Base-by-base conservation (phyloP, 2,797 vertebrate species). In the Chromis chromis region DNA sequence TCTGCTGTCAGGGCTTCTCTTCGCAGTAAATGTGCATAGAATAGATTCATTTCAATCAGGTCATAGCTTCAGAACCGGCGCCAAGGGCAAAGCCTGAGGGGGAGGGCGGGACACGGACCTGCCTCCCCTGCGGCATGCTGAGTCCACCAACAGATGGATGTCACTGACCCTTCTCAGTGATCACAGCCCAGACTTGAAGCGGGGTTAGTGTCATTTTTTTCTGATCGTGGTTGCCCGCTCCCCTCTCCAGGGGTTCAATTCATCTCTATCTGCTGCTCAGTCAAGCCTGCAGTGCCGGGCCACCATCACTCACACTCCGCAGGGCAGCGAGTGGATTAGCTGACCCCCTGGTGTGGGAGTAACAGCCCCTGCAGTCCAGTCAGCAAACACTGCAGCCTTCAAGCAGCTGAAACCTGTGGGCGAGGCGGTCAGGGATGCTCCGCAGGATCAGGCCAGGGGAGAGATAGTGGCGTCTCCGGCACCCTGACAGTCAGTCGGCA, bases 401-500 rank as follows among this genome's bases (percentile, higher is more conserved):
- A 46, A 61, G 80, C 79, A 78, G 85, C 78, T 56, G 54, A 71
- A 55, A 54, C 1, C 24, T 7, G 68, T 79, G 74, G 70, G 70
- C 66, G 63, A 56, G 83, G 85, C 75, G 52, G 87, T 73, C 87
- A 56, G 79, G 84, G 79, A 87, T 85, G 87, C 87, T 91, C 86
- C 82, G 74, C 88, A 85, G 90, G 89, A 90, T 78, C 79, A 81
- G 83, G 67, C 66, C 74, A 25, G 69, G 27, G 61, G 70, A 40
- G 74, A 94, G 92, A 94, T 94, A 94, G 88, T 12, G 68, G 75
- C 83, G 91, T 94, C 92, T 94, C 92, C 92, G 85, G 87, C 89
- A 86, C 79, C 90, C 86, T 42, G 82, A 83, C 83, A 67, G 66
- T 70, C 82, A 83, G 83, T 75, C 82, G 57, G 82, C 66, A 21